Base-by-base conservation (phyloP, 2,888 invertebrate genomes). In the Isotomurus palustris region DNA sequence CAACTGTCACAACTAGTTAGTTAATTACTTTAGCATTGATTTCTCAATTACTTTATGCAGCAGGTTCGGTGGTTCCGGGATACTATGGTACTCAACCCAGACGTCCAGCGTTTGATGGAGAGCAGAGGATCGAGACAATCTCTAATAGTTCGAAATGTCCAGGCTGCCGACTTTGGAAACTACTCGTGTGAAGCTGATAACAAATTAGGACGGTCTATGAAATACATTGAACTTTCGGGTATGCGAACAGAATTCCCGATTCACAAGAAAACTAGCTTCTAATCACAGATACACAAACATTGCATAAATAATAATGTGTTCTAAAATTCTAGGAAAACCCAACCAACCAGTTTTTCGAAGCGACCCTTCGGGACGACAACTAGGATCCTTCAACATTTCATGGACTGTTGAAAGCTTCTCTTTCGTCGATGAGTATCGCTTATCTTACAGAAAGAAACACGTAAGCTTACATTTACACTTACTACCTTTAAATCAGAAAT, bases 131-230 rank as follows among this genome's bases (percentile, higher is more conserved):
- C 83, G 71, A 76, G 84, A 70, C 83, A 84, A 74, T 84, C 83
- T 24, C 79, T 84, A 70, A 81, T 84, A 74, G 82, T 84, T 72
- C 79, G 83, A 60, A 84, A 83, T 77, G 84, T 84, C 69, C 82
- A 83, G 74, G 78, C 79, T 62, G 80, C 82, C 68, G 84, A 84
- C 77, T 84, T 84, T 74, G 84, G 84, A 69, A 84, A 84, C 77
- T 84, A 84, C 76, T 83, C 83, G 70, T 84, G 84, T 75, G 81
- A 83, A 66, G 84, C 84, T 48, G 83, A 84, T 74, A 84, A 84
- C 77, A 80, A 81, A 73, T 78, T 84, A 69, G 84, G 84, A 65
- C 82, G 83, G 75, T 80, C 81, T 64, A 78, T 81, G 67, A 82
- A 83, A 76, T 82, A 80, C 74, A 78, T 84, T 64, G 81, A 83